Evolutionary conservation across 2,888 invertebrate species (phyloP), one percentile per base, ranked within the genome.

Genomic region (Campaea margaritaria): DNA sequence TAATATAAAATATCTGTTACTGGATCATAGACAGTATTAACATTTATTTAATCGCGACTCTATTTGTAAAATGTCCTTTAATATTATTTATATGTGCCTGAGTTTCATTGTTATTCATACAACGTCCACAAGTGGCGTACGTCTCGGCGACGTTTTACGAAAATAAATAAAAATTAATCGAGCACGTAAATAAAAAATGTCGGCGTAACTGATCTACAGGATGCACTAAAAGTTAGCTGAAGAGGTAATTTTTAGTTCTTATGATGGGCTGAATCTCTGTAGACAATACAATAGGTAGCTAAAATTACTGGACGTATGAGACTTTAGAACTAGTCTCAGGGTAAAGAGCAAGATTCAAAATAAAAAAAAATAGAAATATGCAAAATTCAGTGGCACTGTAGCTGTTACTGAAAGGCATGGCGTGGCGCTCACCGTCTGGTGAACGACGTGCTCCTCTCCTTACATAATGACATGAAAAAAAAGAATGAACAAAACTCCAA

Each of bases 141-240:
- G 27, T 1, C 39, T n/a, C 39, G 13, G 39, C 16, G 21, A 14
- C 39, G 28, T 49, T 39, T 39, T 13, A 27, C 27, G 12, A 49
- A 49, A 27, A 39, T 39, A 49, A 49, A 49, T 48, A 36, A 27
- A 45, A 45, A 45, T 12, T 45, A 45, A 45, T 45, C 31, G 31
- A 10, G 10, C 10, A 10, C 45, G 1, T 45, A 45, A 45, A 45
- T 14, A 31, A 45, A n/a, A 45, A 45, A 31, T 7, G 21, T n/a
- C 7, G 21, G 2, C 21, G 21, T 21, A 5, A 1, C 7, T n/a
- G 12, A 2, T 21, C 16, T 42, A 42, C 42, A 42, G 21, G n/a
- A 12, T n/a, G 21, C 16, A 21, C 12, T 4, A 43, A 27, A 43
- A 21, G 16, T 16, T 42, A 9, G 5, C 21, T 12, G 16, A 8